These are phyloP conservation scores for Chionodraco myersi DNA, from an alignment of 2,113 vertebrate genomes.

Conservation along the genomic window DNA sequence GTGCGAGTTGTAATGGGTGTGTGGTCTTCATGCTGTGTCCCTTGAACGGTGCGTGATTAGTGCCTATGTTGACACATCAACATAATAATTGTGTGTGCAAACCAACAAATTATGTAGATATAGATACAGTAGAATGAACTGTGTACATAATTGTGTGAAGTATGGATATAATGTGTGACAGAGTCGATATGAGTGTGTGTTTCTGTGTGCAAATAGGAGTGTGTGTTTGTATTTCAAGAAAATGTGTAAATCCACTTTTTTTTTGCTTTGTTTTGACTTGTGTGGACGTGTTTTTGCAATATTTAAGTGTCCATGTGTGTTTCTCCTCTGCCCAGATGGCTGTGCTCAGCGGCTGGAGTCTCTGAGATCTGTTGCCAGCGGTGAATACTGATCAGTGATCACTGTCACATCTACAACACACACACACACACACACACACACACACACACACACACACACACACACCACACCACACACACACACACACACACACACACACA, in stretches of 20 bases:
- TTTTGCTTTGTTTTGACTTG: slow-evolving; percentile 39
- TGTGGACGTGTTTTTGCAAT: slow-evolving; percentile 33
- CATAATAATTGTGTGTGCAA: slow-evolving; percentile 54
- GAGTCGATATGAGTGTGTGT: not conserved
- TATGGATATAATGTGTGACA: slow-evolving; percentile 31
- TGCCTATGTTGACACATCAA: slow-evolving; percentile 54
- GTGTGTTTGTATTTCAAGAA: not conserved
- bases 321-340: slow-evolving; percentile 75
- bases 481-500: no score
- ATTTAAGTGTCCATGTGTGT: slow-evolving; percentile 43
- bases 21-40: slow-evolving; percentile 31
- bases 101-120: slow-evolving; percentile 56
- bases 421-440: slow-evolving; percentile 20
- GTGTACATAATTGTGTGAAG: slow-evolving; percentile 43
- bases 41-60: slow-evolving; percentile 55
- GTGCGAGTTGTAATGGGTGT: slow-evolving; percentile 19
- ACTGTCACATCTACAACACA: slow-evolving; percentile 66
- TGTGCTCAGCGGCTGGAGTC: slow-evolving; percentile 70
- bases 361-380: slow-evolving; percentile 75
- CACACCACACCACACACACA: no score
- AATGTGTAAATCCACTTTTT: slow-evolving; percentile 19
- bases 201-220: not conserved
- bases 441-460: no score
- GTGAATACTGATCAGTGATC: slow-evolving; percentile 84
- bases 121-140: slow-evolving; percentile 20